Evolutionary conservation across 2,888 invertebrate genomes (phyloP), one percentile per base, ranked within the genome.

Genomic region (Eupithecia inturbata): DNA sequence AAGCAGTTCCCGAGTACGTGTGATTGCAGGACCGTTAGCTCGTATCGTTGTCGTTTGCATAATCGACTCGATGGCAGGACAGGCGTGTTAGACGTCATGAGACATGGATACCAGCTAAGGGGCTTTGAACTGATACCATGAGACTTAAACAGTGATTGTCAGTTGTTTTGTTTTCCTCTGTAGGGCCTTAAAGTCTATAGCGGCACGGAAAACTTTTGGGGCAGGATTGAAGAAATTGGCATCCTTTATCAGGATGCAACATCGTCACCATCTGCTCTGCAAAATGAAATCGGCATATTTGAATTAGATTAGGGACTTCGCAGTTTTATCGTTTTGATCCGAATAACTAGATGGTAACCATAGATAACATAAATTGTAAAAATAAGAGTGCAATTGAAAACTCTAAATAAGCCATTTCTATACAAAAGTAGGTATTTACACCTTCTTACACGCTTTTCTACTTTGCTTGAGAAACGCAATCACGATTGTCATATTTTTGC

Each of bases 1-100:
- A 67, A 74, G 67, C 75, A 63, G 73, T 78, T 72, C 41, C 57
- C 57, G 26, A 19, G 67, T 67, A 68, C 68, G 73, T 69, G 69
- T 71, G 73, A 70, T 36, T 71, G 68, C 60, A 70, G 49, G 60
- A 36, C 62, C 62, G 57, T 57, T 57, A 57, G 22, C n/a, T 70
- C 68, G 76, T 74, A 74, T 53, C 77, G 75, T 78, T 76, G 77
- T 76, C 72, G 76, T 80, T 82, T 81, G 79, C 81, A 82, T 82
- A 81, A 81, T 82, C 77, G 76, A 75, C 62, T 62, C 31, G 62
- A 62, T 62, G 33, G 60, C 76, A 28, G 67, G 73, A 67, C 73
- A 79, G 72, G 64, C 60, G 68, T 22, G 28, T 69, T 26, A 57
- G 57, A 26, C 57, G 74, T 68, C 68, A 71, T 49, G 66, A 75